Base-by-base conservation (phyloP, 35 echinoderm and acorn worm species). In the Ophioderma brevispina region DNA sequence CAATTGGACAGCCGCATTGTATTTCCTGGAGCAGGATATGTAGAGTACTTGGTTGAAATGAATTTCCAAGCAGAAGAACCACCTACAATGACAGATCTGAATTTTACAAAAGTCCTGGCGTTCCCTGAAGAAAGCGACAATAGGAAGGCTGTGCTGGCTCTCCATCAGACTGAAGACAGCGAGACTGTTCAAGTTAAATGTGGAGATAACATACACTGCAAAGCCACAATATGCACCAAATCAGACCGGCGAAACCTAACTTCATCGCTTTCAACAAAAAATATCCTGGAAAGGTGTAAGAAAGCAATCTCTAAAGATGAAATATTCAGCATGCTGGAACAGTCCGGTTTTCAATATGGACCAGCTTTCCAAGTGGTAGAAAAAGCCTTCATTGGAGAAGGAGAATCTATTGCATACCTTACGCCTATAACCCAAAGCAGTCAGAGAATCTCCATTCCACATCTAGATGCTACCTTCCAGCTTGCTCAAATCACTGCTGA, bases 401-500 rank as follows among this genome's bases (percentile, higher is more conserved):
- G 90, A 11, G 96, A 98, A 84, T 33, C 78, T 33, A 15, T 98
- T 21, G 89, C 43, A 4, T 86, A 80, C 76, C 78, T 95, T 76
- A 31, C 32, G 13, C 49, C 85, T 76, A 78, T 85, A 82, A 75
- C 77, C 38, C 87, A 85, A 81, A 94, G 92, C 63, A 89, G 94
- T 43, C n/a, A n/a, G n/a, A n/a, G n/a, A n/a, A 89, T 92, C 33
- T 81, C 86, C 4, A 94, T 91, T 18, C 92, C 96, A 36, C 80
- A 89, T 35, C 50, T 95, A 18, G 87, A 90, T 82, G 89, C 88
- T 17, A 89, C 92, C 40, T 95, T 98, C 49, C 96, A 98, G 55
- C 81, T 90, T 8, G 46, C 94, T 3, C 41, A 77, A 14, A 76
- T 56, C 39, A 76, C 81, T 15, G 30, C 87, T 30, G 82, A 89